A percentile compares a stretch with the other conserved stretches of the same genome.
Conservation (phyloP, 2,888 invertebrate species). For the Erpobdella octoculata region DNA sequence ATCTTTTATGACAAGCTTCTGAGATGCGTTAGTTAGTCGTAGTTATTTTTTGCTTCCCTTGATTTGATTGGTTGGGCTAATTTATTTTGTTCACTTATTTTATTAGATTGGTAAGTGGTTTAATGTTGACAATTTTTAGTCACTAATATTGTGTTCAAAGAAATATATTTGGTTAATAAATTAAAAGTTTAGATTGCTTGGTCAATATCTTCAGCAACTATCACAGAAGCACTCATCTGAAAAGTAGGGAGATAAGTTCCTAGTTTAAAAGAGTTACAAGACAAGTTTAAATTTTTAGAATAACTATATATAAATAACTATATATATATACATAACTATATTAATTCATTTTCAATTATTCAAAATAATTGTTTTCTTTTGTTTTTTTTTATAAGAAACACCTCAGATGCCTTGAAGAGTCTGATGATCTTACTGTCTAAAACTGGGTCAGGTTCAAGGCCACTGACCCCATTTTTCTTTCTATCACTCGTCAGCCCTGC, state of each 20-base stretch:
- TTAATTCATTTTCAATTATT: neutral
- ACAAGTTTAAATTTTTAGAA: no score
- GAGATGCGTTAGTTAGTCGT: no score
- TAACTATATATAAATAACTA: neutral
- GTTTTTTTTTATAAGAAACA: neutral
- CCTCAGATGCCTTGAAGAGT: neutral
- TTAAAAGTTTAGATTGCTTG: neutral
- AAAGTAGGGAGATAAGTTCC: neutral
- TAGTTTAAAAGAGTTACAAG: neutral
- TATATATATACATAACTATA: neutral
- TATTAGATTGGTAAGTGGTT: no score
- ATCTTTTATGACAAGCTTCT: no score
- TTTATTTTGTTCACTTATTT: no score
- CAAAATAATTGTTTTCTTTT: neutral
- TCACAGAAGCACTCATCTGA: neutral
- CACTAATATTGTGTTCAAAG: no score
- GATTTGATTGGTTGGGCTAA: no score
- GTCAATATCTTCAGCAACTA: neutral
- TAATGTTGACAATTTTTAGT: neutral
- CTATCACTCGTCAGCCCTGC: constrained; percentile 19
- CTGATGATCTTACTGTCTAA: neutral
- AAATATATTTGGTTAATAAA: no score
- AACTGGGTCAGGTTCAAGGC: neutral
- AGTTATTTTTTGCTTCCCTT: no score
- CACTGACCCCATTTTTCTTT: constrained; percentile 11